Percentiles rank a stretch among this genome's conserved stretches.
phyloP scores from a whole-genome alignment of 92 coral and sea anemone species.

The Parazoanthus darwini region DNA sequence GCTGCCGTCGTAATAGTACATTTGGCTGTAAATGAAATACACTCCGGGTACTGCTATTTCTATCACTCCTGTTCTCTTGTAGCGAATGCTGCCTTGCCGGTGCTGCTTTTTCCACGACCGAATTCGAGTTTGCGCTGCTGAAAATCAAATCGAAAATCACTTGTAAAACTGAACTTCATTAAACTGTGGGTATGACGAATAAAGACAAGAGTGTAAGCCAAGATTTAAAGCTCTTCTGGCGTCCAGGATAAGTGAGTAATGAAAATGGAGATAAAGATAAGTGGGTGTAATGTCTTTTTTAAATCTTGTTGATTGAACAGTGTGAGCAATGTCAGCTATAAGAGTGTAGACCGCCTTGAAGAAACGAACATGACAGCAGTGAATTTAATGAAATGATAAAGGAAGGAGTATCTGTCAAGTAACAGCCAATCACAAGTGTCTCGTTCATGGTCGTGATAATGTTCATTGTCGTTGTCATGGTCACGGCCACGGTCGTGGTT shows the following conservation, averaged over 20 bases:
- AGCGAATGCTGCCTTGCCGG: conserved; percentile 75
- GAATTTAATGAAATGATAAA: too few relatives aligned
- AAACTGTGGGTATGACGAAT: background rate
- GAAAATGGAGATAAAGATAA: background rate
- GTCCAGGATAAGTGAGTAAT: background rate
- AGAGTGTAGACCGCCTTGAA: too few relatives aligned
- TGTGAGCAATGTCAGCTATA: too few relatives aligned
- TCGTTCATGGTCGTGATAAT: background rate
- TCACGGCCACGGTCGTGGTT: background rate
- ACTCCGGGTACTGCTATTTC: conserved; percentile 66
- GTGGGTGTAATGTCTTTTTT: too few relatives aligned
- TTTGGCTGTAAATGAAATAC: conserved; percentile 87
- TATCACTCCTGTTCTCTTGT: conserved; percentile 63
- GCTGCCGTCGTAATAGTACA: conserved; percentile 78
- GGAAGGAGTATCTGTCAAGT: background rate
- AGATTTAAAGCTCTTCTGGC: background rate
- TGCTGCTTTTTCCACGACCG: conserved; percentile 60
- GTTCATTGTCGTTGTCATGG: background rate
- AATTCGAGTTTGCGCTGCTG: conserved; percentile 32
- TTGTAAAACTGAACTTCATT: background rate
- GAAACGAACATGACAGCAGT: too few relatives aligned
- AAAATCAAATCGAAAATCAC: conserved; percentile 25
- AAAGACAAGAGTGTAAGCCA: too few relatives aligned
- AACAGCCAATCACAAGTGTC: background rate
- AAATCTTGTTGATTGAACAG: too few relatives aligned